Percentiles rank a stretch among this genome's conserved stretches.
Conservation (phyloP, 2,888 invertebrate genomes). For the Lepidocyrtoides sp. region DNA sequence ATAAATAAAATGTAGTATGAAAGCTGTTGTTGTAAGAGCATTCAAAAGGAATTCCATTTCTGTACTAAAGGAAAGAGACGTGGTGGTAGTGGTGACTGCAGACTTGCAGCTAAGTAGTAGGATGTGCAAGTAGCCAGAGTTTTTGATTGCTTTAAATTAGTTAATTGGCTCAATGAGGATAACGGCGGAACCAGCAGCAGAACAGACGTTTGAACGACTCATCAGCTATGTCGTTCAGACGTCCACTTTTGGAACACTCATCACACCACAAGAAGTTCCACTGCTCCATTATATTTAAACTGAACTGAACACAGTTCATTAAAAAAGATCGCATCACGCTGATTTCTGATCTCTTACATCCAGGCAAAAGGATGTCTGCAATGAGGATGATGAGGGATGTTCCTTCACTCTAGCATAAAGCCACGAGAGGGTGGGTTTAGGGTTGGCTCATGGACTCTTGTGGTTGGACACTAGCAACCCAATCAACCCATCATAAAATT, state of each 20-base stretch:
- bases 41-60: constrained; percentile 21
- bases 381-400: not conserved
- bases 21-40: too few relatives aligned
- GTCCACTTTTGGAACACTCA: not conserved
- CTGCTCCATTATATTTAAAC: not conserved
- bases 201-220: constrained; percentile 3
- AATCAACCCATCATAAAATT: constrained; percentile 17
- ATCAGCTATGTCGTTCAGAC: not conserved
- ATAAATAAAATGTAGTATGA: not conserved
- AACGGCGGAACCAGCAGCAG: constrained; percentile 45
- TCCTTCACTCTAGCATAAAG: not conserved
- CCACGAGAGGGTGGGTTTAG: constrained; percentile 58
- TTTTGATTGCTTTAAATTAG: constrained; percentile 76
- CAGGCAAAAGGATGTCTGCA: not conserved
- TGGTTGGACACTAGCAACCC: constrained; percentile 58
- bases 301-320: not conserved
- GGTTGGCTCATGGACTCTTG: constrained; percentile 41
- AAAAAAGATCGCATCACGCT: constrained; percentile 29
- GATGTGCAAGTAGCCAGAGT: constrained; percentile 47
- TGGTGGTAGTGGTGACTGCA: not conserved
- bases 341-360: not conserved
- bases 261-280: not conserved
- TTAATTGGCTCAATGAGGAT: constrained; percentile 83
- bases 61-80: not conserved
- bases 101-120: constrained; percentile 29